Conservation (phyloP, 2,113 vertebrate species). For the Megaleporinus macrocephalus region DNA sequence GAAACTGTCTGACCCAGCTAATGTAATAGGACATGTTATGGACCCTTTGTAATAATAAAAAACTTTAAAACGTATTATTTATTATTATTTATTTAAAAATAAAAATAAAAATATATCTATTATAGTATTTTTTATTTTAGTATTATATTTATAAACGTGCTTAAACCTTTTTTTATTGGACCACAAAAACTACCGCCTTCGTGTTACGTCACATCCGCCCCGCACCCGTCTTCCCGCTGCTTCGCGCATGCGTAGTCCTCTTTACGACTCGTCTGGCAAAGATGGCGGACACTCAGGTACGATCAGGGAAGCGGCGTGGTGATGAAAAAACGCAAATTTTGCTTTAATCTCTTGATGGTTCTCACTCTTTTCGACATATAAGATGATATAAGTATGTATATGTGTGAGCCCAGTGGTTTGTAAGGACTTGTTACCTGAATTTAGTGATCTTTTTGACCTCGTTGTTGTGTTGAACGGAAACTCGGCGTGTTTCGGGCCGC, state of each 20-base stretch:
- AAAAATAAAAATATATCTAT: no score
- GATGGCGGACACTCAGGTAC: constrained; percentile 90
- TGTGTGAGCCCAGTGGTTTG: neutral
- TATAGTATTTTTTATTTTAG: no score
- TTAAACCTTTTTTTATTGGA: no score
- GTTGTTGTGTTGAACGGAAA: constrained; percentile 2
- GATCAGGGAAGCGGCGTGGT: constrained; percentile 63
- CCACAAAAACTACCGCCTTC: neutral
- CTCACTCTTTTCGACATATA: neutral
- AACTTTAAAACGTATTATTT: no score
- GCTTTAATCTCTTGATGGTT: neutral
- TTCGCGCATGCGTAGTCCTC: constrained; percentile 63
- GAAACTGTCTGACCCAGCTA: no score
- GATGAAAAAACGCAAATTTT: neutral
- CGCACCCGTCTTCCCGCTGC: constrained; percentile 53
- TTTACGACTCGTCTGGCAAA: constrained; percentile 81
- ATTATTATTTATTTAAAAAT: no score
- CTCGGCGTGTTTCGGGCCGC: neutral
- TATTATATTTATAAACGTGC: no score
- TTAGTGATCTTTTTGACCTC: neutral
- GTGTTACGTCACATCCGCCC: constrained; percentile 70
- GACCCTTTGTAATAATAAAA: no score
- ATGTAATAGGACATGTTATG: no score
- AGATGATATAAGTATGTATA: rapidly evolving
- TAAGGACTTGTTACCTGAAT: rapidly evolving